These are phyloP conservation scores for Bedellia somnulentella DNA, from an alignment of 2,888 invertebrate genomes.

Conservation along the genomic window DNA sequence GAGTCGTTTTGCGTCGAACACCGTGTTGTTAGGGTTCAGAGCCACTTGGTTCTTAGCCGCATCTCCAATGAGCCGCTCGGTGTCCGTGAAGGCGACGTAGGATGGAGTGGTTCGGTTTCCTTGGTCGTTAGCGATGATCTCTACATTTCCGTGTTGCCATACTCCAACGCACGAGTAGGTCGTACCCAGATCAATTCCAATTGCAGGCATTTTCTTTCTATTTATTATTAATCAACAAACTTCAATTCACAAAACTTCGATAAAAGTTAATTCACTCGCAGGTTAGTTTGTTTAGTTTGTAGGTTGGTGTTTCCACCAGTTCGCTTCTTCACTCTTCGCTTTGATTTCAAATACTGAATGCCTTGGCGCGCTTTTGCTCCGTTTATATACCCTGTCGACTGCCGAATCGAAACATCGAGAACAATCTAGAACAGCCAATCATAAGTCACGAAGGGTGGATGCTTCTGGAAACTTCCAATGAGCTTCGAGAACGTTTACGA, in stretches of 20 bases:
- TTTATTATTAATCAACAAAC: slow-evolving; percentile 12
- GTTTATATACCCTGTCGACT: slow-evolving; percentile 17
- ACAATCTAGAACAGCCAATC: slow-evolving; percentile 37
- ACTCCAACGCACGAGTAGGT: slow-evolving; percentile 87
- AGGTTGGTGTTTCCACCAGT: slow-evolving; percentile 18
- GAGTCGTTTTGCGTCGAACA: slow-evolving; percentile 73
- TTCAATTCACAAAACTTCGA: too few species aligned
- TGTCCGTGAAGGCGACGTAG: slow-evolving; percentile 84
- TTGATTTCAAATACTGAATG: slow-evolving; percentile 31
- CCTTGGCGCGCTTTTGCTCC: slow-evolving; percentile 23
- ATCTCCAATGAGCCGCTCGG: slow-evolving; percentile 69
- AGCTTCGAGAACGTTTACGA: background rate
- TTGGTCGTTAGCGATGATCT: slow-evolving; percentile 87
- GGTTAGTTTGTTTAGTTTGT: background rate
- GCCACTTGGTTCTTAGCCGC: slow-evolving; percentile 85
- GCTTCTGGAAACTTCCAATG: slow-evolving; percentile 22
- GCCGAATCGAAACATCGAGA: slow-evolving; percentile 26
- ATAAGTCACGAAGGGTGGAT: slow-evolving; percentile 15
- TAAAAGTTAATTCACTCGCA: too few species aligned
- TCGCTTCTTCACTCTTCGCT: slow-evolving; percentile 16
- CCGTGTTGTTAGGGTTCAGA: slow-evolving; percentile 74
- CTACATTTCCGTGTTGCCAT: slow-evolving; percentile 81
- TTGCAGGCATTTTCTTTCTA: slow-evolving; percentile 31
- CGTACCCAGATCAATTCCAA: slow-evolving; percentile 73
- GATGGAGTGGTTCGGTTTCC: slow-evolving; percentile 87